Evolutionary conservation across 2,888 invertebrate species (phyloP).

Genomic region (Tetragonula carbonaria): DNA sequence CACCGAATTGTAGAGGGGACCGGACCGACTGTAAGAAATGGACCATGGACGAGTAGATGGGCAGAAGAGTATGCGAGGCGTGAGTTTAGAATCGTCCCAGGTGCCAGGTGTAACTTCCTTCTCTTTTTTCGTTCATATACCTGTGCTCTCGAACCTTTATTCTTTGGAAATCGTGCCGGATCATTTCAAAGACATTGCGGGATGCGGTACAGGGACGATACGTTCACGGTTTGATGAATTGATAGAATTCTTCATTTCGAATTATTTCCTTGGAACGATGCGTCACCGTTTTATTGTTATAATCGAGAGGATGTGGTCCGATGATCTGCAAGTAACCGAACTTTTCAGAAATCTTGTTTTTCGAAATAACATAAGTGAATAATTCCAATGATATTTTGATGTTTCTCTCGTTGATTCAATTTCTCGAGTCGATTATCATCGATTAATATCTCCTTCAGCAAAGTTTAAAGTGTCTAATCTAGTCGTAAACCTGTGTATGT

Average conservation of each 20-base stretch:
- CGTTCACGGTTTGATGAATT: background rate
- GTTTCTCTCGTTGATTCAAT: too few species aligned
- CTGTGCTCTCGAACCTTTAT: conserved; percentile 51
- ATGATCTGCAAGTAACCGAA: too few species aligned
- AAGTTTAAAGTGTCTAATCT: too few species aligned
- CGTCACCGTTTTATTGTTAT: background rate
- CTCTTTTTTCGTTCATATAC: conserved; percentile 52
- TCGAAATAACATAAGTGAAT: too few species aligned
- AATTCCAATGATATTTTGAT: too few species aligned
- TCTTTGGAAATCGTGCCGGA: conserved; percentile 35
- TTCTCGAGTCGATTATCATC: too few species aligned
- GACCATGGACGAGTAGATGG: conserved; percentile 45
- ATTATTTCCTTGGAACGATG: background rate
- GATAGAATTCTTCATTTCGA: conserved; percentile 1
- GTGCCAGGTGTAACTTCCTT: conserved; percentile 64
- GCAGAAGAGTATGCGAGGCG: conserved; percentile 57
- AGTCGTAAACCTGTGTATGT: too few species aligned
- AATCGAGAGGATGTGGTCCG: background rate
- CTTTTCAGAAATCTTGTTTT: too few species aligned
- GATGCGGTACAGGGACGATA: background rate
- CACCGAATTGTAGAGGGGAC: conserved; percentile 34
- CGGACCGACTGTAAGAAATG: conserved; percentile 56
- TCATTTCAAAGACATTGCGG: conserved; percentile 15
- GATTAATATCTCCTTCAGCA: too few species aligned
- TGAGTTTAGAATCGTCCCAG: conserved; percentile 55